These are phyloP conservation scores for Dendrolimus punctatus DNA, from an alignment of 1,140 invertebrate species.

Conservation along the genomic window DNA sequence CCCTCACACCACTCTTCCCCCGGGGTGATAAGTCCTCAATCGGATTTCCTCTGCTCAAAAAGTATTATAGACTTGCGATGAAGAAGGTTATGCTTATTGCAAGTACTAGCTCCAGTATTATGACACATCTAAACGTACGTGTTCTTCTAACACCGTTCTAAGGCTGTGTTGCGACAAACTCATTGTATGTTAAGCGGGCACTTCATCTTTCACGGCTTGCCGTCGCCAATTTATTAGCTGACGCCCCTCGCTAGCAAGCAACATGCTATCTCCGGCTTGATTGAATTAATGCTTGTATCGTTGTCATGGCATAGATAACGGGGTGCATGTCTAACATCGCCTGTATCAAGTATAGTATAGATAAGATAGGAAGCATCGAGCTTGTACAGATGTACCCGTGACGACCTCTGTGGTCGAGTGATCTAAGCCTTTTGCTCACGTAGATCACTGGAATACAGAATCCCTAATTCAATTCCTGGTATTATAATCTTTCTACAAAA, in stretches of 20 bases:
- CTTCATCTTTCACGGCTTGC: conserved; percentile 60
- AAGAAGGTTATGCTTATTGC: conserved; percentile 1
- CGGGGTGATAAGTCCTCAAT: no score
- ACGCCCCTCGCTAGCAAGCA: conserved; percentile 45
- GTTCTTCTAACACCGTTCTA: conserved; percentile 31
- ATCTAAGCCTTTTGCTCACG: no score
- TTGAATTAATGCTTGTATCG: conserved; percentile 45
- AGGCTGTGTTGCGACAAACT: conserved; percentile 51
- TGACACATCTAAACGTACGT: conserved; percentile 13
- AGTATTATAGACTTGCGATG: no score
- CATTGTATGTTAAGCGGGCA: conserved; percentile 69
- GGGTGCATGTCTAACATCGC: conserved; percentile 15
- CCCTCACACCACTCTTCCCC: no score
- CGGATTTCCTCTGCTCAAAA: no score
- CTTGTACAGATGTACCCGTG: no score
- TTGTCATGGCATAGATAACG: conserved; percentile 33
- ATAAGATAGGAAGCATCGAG: conserved; percentile 1
- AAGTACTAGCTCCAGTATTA: conserved; percentile 15
- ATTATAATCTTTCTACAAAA: no score
- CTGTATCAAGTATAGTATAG: conserved; percentile 5
- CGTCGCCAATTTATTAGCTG: conserved; percentile 56
- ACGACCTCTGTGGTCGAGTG: no score
- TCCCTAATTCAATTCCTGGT: no score
- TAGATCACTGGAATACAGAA: no score
- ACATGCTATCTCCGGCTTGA: conserved; percentile 23